A percentile compares a stretch with the other conserved stretches of the same genome.
Evolutionary conservation across 2,888 invertebrate genomes (phyloP).

Genomic region (Trichopria drosophilae): DNA sequence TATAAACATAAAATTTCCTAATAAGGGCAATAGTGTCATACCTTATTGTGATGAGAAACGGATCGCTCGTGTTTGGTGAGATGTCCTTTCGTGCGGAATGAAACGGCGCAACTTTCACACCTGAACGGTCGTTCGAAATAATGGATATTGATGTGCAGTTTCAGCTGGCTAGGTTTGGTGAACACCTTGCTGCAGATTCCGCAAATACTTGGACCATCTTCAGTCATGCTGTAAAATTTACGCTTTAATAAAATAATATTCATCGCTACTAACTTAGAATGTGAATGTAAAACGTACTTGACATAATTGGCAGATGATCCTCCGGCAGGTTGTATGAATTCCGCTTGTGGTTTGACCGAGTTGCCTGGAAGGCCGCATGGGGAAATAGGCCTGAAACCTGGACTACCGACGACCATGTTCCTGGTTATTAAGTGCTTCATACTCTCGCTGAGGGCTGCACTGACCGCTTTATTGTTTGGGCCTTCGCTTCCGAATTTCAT

Average conservation of each 20-base stretch:
- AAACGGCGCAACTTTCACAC: constrained; percentile 88
- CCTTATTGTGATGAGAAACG: constrained; percentile 90
- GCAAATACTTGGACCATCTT: constrained; percentile 78
- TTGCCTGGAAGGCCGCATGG: constrained; percentile 64
- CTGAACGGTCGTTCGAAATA: constrained; percentile 90
- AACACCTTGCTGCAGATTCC: constrained; percentile 90
- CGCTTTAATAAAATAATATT: too few species aligned
- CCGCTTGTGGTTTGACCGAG: constrained; percentile 59
- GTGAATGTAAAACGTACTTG: too few species aligned
- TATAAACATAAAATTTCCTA: too few species aligned
- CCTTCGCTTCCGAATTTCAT: constrained; percentile 60
- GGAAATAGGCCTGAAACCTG: constrained; percentile 63
- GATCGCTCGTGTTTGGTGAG: constrained; percentile 92
- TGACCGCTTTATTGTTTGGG: too few species aligned
- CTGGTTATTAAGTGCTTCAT: constrained; percentile 61
- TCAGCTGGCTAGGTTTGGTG: constrained; percentile 85
- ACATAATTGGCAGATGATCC: constrained; percentile 57
- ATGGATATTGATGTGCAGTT: constrained; percentile 92
- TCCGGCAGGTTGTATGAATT: constrained; percentile 57
- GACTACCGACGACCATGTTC: constrained; percentile 69
- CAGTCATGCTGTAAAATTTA: constrained; percentile 68
- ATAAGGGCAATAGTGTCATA: too few species aligned
- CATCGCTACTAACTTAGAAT: too few species aligned
- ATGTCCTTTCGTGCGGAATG: constrained; percentile 87
- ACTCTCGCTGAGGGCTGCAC: constrained; percentile 61